phyloP scores from a whole-genome alignment of 1,140 invertebrate genomes.

The Trichogramma pretiosum region DNA sequence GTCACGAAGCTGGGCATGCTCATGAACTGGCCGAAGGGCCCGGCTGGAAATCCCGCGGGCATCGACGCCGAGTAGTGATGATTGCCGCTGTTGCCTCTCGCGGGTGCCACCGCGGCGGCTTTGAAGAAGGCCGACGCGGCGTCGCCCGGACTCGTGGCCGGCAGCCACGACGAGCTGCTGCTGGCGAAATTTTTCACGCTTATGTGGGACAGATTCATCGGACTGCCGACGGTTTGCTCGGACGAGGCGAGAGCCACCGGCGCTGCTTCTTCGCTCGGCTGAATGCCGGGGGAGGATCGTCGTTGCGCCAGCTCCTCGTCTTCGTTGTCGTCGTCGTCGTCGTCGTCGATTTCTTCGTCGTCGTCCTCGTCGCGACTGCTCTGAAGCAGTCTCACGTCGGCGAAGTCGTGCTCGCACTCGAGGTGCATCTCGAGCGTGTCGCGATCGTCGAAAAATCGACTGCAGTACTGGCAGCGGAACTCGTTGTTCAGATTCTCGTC shows the following conservation, averaged over 20 bases:
- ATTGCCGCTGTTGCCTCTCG: conserved; percentile 23
- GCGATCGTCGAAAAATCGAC: conserved; percentile 31
- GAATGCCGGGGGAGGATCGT: conserved; percentile 6
- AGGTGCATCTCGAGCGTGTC: conserved; percentile 30
- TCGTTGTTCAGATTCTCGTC: conserved; percentile 42
- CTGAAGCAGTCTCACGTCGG: background rate
- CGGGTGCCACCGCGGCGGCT: background rate
- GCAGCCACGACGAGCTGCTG: conserved; percentile 28
- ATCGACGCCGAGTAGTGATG: conserved; percentile 31
- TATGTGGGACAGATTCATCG: conserved; percentile 36
- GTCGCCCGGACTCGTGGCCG: conserved; percentile 23
- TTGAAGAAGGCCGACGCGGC: conserved; percentile 28
- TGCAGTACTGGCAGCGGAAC: conserved; percentile 37
- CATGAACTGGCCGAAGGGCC: conserved; percentile 39
- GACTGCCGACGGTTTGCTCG: conserved; percentile 31
- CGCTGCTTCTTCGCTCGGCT: conserved; percentile 12
- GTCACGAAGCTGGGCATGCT: conserved; percentile 32
- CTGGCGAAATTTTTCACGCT: conserved; percentile 36
- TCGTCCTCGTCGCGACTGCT: conserved; percentile 15
- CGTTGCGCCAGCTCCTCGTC: background rate
- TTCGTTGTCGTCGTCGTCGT: conserved; percentile 2
- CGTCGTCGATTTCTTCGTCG: no score
- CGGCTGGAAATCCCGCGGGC: conserved; percentile 36
- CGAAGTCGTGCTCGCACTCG: conserved; percentile 30
- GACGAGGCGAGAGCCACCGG: conserved; percentile 15